phyloP scores from a whole-genome alignment of 2,113 vertebrate species.

The Dasyornis broadbenti region DNA sequence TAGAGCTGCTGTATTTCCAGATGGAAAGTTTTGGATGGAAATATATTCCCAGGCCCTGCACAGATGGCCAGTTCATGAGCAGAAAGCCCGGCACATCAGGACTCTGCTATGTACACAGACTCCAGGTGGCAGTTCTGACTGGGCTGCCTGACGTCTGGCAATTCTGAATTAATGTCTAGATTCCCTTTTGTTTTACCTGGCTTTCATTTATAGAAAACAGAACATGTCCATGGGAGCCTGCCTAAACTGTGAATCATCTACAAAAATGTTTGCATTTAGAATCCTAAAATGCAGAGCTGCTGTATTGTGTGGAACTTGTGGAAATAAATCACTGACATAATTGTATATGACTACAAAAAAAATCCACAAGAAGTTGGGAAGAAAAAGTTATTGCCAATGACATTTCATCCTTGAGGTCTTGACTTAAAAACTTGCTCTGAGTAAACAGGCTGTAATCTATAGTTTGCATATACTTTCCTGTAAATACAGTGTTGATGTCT shows the following conservation, averaged over 20 bases:
- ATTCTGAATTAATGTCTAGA: neutral
- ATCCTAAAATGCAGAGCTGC: neutral
- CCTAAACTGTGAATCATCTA: neutral
- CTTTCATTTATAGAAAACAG: neutral
- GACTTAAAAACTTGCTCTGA: neutral
- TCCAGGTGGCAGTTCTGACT: neutral
- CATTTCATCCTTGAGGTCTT: neutral
- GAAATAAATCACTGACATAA: neutral
- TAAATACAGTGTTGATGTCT: neutral
- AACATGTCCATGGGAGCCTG: neutral
- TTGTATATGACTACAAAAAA: neutral
- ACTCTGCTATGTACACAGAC: neutral
- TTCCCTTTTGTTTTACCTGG: neutral
- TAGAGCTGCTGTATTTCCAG: constrained; percentile 1
- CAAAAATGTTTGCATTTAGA: neutral
- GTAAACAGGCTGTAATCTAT: neutral
- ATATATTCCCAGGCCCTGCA: neutral
- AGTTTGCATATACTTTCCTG: neutral
- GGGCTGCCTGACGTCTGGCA: neutral
- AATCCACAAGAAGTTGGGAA: neutral
- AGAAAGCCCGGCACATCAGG: neutral
- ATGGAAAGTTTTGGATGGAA: neutral
- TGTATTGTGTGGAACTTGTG: neutral
- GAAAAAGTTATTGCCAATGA: neutral
- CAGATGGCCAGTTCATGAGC: constrained; percentile 22